Conservation (phyloP, 2,113 vertebrate genomes). For the Clarias magur region DNA sequence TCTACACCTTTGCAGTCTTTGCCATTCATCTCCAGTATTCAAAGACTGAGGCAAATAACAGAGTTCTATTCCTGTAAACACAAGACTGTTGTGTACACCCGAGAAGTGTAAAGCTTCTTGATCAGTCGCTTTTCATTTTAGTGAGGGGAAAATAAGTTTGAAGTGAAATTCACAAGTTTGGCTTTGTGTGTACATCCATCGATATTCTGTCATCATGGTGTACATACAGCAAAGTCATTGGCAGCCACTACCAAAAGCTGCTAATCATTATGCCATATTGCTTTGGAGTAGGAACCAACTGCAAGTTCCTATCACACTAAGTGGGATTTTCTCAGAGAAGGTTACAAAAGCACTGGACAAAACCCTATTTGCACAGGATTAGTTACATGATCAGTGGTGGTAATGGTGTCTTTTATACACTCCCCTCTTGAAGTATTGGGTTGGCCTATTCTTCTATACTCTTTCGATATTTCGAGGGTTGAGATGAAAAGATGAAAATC, state of each 20-base stretch:
- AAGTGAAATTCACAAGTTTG: background rate
- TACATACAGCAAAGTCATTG: background rate
- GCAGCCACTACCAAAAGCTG: background rate
- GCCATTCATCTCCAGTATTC: background rate
- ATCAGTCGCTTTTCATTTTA: background rate
- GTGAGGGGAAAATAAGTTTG: background rate
- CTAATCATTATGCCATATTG: background rate
- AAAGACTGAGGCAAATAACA: slow-evolving; percentile 16
- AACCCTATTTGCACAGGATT: background rate
- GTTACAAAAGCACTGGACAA: background rate
- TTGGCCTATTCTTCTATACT: background rate
- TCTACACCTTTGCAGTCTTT: background rate
- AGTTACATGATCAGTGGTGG: background rate
- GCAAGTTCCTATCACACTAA: background rate
- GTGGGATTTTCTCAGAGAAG: background rate
- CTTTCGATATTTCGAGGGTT: background rate
- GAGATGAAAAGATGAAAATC: background rate
- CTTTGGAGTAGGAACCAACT: background rate
- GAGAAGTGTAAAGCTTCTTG: background rate
- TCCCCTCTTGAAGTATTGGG: background rate
- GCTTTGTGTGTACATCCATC: background rate
- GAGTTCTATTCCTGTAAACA: slow-evolving; percentile 7
- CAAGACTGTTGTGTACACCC: background rate
- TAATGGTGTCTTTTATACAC: background rate
- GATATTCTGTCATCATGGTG: background rate